Percentiles rank a stretch among this genome's conserved stretches.
These are phyloP conservation scores for Anser brachyrhynchus DNA, from an alignment of 2,113 vertebrate genomes.

Conservation along the genomic window DNA sequence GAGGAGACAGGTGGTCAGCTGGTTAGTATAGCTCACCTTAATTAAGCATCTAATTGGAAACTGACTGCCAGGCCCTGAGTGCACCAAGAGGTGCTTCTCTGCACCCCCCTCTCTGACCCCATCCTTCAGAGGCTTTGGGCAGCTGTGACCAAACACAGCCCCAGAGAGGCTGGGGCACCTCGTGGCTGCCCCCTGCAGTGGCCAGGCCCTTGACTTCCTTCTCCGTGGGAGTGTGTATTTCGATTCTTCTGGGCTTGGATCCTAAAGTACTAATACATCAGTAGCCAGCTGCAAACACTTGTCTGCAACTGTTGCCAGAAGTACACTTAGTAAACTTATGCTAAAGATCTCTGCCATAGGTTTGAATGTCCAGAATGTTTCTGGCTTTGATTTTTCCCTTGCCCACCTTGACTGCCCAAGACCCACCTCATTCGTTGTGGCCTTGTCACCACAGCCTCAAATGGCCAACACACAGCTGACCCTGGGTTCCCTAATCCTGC, in stretches of 20 bases:
- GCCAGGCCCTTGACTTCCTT: background rate
- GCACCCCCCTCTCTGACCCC: background rate
- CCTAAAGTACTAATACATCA: background rate
- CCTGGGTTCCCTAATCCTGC: too few species aligned
- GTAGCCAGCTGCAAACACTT: background rate
- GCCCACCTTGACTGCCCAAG: fast-evolving
- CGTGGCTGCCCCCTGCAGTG: fast-evolving
- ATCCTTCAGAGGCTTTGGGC: background rate
- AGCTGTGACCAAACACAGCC: background rate
- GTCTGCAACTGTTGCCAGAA: background rate
- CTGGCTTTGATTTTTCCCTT: background rate
- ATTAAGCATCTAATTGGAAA: background rate
- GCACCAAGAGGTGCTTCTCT: background rate
- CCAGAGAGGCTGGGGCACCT: background rate
- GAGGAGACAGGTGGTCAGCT: background rate
- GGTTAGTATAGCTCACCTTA: background rate
- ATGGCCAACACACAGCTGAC: background rate
- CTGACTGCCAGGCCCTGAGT: background rate
- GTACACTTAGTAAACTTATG: background rate
- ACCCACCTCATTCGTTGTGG: fast-evolving
- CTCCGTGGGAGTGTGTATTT: background rate
- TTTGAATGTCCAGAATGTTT: background rate
- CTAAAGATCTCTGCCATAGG: background rate
- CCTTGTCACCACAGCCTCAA: fast-evolving
- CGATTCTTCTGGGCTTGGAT: background rate